Evolutionary conservation across 2,888 invertebrate genomes (phyloP).

Genomic region (Penaeus monodon): DNA sequence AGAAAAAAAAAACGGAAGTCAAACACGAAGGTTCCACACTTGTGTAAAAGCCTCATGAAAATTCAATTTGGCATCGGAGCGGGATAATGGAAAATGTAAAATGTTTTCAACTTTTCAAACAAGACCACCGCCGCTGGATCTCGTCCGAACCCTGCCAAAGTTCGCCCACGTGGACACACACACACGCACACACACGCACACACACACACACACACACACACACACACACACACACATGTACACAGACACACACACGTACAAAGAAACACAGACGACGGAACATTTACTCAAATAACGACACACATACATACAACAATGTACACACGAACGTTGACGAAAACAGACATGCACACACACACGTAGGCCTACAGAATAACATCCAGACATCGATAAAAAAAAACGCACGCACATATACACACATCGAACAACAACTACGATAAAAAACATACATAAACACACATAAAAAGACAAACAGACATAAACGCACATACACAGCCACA

Average conservation of each 20-base stretch:
- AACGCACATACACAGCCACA: too few species aligned
- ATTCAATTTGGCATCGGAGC: slow-evolving; percentile 62
- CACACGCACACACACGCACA: slow-evolving; percentile 31
- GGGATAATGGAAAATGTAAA: slow-evolving; percentile 61
- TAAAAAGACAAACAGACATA: too few species aligned
- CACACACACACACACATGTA: neutral
- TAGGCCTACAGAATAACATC: too few species aligned
- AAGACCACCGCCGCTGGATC: slow-evolving; percentile 52
- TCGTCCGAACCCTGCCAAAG: slow-evolving; percentile 42
- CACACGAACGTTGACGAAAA: too few species aligned
- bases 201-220: slow-evolving; percentile 12
- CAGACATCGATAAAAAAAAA: too few species aligned
- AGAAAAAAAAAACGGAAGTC: slow-evolving; percentile 22
- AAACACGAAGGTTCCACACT: slow-evolving; percentile 44
- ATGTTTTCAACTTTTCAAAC: slow-evolving; percentile 62
- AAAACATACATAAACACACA: too few species aligned
- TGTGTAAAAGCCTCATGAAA: slow-evolving; percentile 62
- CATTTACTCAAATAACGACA: too few species aligned
- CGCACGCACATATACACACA: too few species aligned
- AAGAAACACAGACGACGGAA: too few species aligned
- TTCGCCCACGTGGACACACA: neutral
- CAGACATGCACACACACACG: too few species aligned
- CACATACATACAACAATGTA: too few species aligned
- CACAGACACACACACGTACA: neutral
- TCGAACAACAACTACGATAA: too few species aligned